phyloP scores from a whole-genome alignment of 2,113 vertebrate species.

The Rattus norvegicus region GRCr8 NC_086033.1:16909001-16909500 shows the following conservation, averaged over 20 bases:
- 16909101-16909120: too few species aligned
- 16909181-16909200: background rate
- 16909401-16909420: constrained; percentile 9
- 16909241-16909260: background rate
- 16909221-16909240: background rate
- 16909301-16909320: background rate
- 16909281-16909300: background rate
- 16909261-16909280: background rate
- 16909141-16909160: background rate
- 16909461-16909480: background rate
- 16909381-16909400: background rate
- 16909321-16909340: background rate
- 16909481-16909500: background rate
- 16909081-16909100: background rate
- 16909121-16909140: background rate
- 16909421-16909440: background rate
- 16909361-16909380: background rate
- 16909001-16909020: background rate
- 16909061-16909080: background rate
- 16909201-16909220: background rate
- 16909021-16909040: background rate
- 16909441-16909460: background rate
- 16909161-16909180: background rate
- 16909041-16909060: background rate
- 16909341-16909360: background rate